phyloP scores from a whole-genome alignment of 2,113 vertebrate species.

The Perognathus longimembris region DNA sequence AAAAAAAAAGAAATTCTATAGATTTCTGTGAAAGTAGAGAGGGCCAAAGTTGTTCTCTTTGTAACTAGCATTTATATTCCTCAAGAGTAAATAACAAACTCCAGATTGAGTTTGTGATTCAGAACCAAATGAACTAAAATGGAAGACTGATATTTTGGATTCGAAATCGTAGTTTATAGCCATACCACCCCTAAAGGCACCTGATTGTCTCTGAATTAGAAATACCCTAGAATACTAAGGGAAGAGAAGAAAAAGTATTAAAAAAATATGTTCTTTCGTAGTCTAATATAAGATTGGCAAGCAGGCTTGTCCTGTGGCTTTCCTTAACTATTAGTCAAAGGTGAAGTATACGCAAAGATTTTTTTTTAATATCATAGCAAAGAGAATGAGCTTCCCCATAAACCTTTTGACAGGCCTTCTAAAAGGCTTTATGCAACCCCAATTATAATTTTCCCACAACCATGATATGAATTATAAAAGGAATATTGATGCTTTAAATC shows the following conservation, averaged over 20 bases:
- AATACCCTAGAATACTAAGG: not conserved
- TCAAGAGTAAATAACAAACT: conserved; percentile 67
- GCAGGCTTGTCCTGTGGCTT: not conserved
- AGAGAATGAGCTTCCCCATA: not conserved
- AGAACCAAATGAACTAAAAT: conserved; percentile 16
- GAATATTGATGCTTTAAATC: conserved; percentile 58
- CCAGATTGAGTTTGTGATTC: conserved; percentile 64
- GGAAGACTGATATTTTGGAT: not conserved
- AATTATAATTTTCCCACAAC: conserved; percentile 6
- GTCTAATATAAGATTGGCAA: not conserved
- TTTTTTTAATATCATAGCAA: not conserved
- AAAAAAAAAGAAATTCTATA: conserved; percentile 69
- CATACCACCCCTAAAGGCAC: too few relatives aligned
- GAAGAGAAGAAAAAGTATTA: not conserved
- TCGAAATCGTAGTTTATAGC: not conserved
- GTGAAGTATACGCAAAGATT: not conserved
- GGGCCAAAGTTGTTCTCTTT: conserved; percentile 51
- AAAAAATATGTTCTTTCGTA: not conserved
- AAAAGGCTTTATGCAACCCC: conserved; percentile 8
- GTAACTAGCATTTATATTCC: conserved; percentile 71
- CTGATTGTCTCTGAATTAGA: too few relatives aligned
- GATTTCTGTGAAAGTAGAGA: conserved; percentile 69
- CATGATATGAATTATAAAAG: conserved; percentile 55
- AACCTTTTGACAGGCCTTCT: not conserved
- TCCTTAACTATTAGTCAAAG: not conserved